Conservation (phyloP, 2,888 invertebrate species). For the Drosophila mettleri region DNA sequence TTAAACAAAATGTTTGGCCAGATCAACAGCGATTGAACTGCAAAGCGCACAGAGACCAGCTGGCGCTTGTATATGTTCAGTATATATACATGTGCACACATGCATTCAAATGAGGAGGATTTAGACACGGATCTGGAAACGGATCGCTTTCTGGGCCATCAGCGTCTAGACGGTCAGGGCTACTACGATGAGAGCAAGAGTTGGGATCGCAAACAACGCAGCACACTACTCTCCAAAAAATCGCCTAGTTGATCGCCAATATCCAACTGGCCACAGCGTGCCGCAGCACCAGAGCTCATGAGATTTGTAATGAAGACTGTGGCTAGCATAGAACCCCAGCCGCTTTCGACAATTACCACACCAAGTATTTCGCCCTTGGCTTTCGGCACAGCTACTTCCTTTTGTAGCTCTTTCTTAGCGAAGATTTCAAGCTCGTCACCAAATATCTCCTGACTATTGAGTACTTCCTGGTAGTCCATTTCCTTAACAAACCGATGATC, state of each 20-base stretch:
- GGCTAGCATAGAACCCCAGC: conserved; percentile 99
- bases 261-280: conserved; percentile 98
- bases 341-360: conserved; percentile 99
- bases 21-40: no score
- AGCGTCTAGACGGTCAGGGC: conserved; percentile 96
- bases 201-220: conserved; percentile 83
- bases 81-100: no score
- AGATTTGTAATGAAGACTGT: conserved; percentile 99
- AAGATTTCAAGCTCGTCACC: conserved; percentile 99
- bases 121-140: conserved; percentile 99
- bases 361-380: conserved; percentile 99
- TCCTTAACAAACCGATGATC: conserved; percentile 99
- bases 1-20: no score
- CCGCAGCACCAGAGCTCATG: conserved; percentile 98
- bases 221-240: conserved; percentile 83
- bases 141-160: conserved; percentile 97
- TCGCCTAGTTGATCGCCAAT: conserved; percentile 98
- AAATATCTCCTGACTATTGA: conserved; percentile 99
- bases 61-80: no score
- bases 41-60: no score
- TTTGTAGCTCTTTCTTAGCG: conserved; percentile 98
- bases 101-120: no score
- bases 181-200: conserved; percentile 93
- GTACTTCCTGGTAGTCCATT: conserved; percentile 99
- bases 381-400: conserved; percentile 99